Conservation (phyloP, 2,113 vertebrate species). For the Daphoenositta chrysoptera region DNA sequence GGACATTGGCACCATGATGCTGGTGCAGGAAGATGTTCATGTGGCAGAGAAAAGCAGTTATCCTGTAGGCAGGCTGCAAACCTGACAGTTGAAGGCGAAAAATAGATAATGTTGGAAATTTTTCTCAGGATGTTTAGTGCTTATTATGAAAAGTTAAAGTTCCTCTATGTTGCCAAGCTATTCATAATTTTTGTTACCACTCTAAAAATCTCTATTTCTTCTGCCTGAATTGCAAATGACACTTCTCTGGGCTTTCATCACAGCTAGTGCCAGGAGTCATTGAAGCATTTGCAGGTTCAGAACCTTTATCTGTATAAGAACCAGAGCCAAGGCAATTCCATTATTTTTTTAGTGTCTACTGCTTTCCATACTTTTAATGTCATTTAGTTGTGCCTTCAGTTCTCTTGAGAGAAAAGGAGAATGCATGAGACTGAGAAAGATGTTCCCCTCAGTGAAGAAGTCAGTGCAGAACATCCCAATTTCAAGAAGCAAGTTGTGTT, state of each 20-base stretch:
- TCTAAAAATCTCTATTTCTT: not conserved
- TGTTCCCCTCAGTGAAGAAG: not conserved
- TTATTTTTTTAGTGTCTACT: not conserved
- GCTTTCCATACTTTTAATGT: not conserved
- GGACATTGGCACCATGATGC: not conserved
- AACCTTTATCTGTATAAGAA: not conserved
- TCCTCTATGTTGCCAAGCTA: not conserved
- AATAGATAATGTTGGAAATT: not conserved
- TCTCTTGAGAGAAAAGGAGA: not conserved
- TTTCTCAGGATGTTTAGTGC: not conserved
- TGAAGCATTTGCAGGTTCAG: not conserved
- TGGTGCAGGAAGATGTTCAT: not conserved
- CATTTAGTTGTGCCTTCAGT: not conserved
- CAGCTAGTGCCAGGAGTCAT: not conserved
- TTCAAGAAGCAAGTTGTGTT: not conserved
- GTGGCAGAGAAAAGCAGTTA: not conserved
- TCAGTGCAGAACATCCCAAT: not conserved
- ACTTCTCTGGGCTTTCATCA: not conserved
- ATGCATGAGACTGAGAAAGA: not conserved
- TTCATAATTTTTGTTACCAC: not conserved
- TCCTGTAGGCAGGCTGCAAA: not conserved
- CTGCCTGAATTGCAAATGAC: not conserved
- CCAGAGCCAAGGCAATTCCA: not conserved
- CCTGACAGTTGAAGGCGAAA: not conserved
- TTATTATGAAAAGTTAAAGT: not conserved